Evolutionary conservation across 2,797 vertebrate genomes (phyloP), one percentile per base, ranked within the genome.

Genomic region (Etheostoma nigrum): DNA sequence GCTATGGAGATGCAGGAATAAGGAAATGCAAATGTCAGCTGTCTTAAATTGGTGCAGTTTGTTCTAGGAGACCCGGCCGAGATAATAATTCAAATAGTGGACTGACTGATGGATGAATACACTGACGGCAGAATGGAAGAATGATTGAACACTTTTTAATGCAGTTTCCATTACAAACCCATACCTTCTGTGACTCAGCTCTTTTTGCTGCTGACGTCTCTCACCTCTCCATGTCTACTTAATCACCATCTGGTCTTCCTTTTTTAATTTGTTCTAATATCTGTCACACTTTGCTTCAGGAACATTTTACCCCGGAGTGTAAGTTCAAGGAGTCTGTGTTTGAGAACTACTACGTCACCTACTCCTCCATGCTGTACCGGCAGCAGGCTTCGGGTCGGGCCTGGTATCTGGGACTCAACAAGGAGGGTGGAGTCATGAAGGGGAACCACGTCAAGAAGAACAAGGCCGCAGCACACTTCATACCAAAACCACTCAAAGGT

Each of bases 271-370:
- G 49, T 91, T 55, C 91, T 74, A 23, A 74, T 30, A 45, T 65
- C 16, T 70, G 21, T 82, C 78, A 52, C 59, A 2, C 65, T 78
- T 75, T 51, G 85, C 75, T 79, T 80, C 72, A 99, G 98, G 98
- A 99, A 92, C 98, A 99, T 94, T 99, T 99, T 84, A 99, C 98
- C 63, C 97, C 97, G 0, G 98, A 99, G 94, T 99, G 98, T 93
- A 99, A 99, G 95, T 99, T 99, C 95, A 99, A 99, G 95, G 98
- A 99, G 94, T 99, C 98, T 0, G 98, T 99, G 87, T 99, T 99
- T 94, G 98, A 99, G 95, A 99, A 99, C 95, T 99, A 99, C 93
- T 99, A 99, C 0, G 98, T 99, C 92, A 99, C 98, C 0, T 99
- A 99, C 91, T 99, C 98, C 11, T 99, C 98, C 74, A 98, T 99